Base-by-base conservation (phyloP, 2,113 vertebrate species). In the Caranx ignobilis region DNA sequence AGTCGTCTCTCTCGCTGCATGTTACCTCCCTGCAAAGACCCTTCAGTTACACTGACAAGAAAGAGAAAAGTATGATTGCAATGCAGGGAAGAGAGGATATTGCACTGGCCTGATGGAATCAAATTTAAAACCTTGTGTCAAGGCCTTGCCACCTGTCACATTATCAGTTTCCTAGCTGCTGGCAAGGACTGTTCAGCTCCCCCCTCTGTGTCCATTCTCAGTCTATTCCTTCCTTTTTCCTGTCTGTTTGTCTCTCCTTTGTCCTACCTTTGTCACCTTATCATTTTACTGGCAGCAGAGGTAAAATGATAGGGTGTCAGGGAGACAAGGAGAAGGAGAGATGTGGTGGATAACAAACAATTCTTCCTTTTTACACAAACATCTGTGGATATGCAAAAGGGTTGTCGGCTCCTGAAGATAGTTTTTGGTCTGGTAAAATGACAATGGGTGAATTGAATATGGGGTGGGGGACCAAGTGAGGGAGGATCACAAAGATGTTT, bases 141-240 rank as follows among this genome's bases (percentile, higher is more conserved):
- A 62, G 60, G 60, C 41, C 39, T 71, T 55, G 34, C 80, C 67
- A 83, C 73, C 66, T 70, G 47, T 73, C 71, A 82, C 32, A 77
- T 50, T 62, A 84, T 84, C 66, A 66, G 5, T 75, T 85, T 77
- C 55, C 41, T 19, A 18, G 31, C 71, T 67, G 50, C 73, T 52
- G 39, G 52, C 37, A 11, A 56, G 48, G 39, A 71, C 11, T 50
- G 7, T 26, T 59, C 71, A 47, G 39, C 43, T 19, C 21, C 60
- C 31, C 39, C 3, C 41, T 26, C 32, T 19, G 31, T 77, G 81
- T 75, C 60, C 2, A 43, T 3, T 71, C 41, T 65, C 47, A 59
- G 7, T 74, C 16, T 45, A 57, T 63, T 55, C 66, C 18, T 15
- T n/a, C 13, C 18, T 13, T 48, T 79, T 39, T 32, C 47, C 47